Conservation (phyloP, 2,888 invertebrate genomes). For the Rugalucina vietnamica region DNA sequence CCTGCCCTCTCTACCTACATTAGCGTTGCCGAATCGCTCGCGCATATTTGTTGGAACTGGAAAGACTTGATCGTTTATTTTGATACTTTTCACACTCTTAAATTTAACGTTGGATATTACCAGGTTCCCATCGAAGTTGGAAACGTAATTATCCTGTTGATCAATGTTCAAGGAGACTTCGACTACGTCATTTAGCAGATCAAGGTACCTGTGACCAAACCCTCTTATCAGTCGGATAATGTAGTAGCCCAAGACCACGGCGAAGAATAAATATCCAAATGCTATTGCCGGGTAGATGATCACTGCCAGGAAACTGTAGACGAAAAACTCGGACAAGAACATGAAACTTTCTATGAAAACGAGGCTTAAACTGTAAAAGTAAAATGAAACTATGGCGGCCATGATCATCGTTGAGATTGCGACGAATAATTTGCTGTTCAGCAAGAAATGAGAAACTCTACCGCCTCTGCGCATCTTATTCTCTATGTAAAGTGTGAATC, state of each 20-base stretch:
- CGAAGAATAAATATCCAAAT: slow-evolving; percentile 49
- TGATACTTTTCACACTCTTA: background rate
- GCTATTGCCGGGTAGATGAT: slow-evolving; percentile 38
- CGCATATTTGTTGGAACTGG: background rate
- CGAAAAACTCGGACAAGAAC: slow-evolving; percentile 31
- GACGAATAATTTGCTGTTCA: background rate
- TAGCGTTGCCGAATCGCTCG: background rate
- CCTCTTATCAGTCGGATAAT: slow-evolving; percentile 13
- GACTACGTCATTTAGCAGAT: slow-evolving; percentile 38
- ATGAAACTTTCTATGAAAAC: slow-evolving; percentile 36
- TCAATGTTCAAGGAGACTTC: slow-evolving; percentile 26
- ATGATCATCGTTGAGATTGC: background rate
- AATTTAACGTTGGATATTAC: slow-evolving; percentile 4
- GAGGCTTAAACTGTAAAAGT: slow-evolving; percentile 11
- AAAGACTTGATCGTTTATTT: background rate
- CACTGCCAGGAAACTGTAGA: slow-evolving; percentile 35
- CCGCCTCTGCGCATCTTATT: background rate
- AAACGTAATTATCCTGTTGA: background rate
- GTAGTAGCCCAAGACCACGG: slow-evolving; percentile 30
- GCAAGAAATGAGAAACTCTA: background rate
- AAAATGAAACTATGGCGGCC: background rate
- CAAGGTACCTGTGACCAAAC: slow-evolving; percentile 32
- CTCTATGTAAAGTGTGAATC: background rate
- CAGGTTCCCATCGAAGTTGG: slow-evolving; percentile 20
- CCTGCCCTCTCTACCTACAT: background rate